These are phyloP conservation scores for Agrilus cyanescens DNA, from an alignment of 2,888 invertebrate species.

Conservation along the genomic window DNA sequence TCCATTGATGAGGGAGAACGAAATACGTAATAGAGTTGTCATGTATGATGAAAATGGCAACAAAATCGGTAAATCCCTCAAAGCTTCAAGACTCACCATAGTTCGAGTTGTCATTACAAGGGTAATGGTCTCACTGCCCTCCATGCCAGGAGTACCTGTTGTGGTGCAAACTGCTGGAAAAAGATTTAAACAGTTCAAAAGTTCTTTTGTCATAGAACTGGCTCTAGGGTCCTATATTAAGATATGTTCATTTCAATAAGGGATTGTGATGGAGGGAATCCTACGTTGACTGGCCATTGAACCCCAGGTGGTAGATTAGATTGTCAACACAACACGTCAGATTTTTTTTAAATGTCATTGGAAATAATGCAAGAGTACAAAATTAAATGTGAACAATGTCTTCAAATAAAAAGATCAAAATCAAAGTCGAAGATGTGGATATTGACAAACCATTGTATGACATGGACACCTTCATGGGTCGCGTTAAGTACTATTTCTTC, in stretches of 20 bases:
- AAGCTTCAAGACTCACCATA: conserved; percentile 75
- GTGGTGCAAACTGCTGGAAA: conserved; percentile 62
- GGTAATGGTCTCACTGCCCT: conserved; percentile 85
- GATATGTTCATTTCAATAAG: too few species aligned
- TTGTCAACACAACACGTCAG: too few species aligned
- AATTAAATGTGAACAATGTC: too few species aligned
- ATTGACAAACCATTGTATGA: conserved; percentile 84
- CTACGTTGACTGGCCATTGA: too few species aligned
- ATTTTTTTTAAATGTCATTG: too few species aligned
- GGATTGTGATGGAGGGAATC: too few species aligned
- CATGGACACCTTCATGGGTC: conserved; percentile 77
- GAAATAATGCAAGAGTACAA: too few species aligned
- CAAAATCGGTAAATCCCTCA: conserved; percentile 51
- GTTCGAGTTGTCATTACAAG: conserved; percentile 79
- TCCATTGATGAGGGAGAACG: conserved; percentile 80
- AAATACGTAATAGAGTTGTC: conserved; percentile 54
- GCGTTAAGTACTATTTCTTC: conserved; percentile 83
- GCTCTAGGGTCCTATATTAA: too few species aligned
- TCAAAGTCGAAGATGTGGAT: conserved; percentile 36
- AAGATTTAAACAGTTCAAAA: conserved; percentile 46
- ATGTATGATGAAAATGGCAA: conserved; percentile 67
- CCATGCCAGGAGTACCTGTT: conserved; percentile 76
- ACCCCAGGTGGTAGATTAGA: too few species aligned
- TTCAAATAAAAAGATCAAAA: too few species aligned
- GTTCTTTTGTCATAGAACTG: conserved; percentile 38